Evolutionary conservation across 92 coral and sea anemone species (phyloP).

Genomic region (Paragorgia papillata): DNA sequence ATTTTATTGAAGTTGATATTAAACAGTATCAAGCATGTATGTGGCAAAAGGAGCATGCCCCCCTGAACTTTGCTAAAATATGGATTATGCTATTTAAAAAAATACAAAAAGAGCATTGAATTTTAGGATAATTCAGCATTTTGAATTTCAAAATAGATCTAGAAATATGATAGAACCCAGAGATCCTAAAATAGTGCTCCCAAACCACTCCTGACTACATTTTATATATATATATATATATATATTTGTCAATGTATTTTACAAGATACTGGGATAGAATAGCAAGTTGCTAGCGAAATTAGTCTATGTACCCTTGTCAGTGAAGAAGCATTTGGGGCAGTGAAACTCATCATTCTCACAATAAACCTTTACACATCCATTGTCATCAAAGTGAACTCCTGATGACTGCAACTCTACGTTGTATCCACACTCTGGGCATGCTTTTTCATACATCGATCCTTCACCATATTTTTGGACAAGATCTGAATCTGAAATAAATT

Average conservation of each 20-base stretch:
- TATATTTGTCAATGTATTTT: background rate
- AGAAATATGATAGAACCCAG: background rate
- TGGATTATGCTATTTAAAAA: too few species aligned
- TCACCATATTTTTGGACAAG: constrained; percentile 41
- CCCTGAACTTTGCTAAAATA: too few species aligned
- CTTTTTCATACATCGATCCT: constrained; percentile 30
- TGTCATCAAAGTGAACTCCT: constrained; percentile 25
- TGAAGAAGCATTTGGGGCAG: constrained; percentile 36
- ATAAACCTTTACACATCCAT: constrained; percentile 33
- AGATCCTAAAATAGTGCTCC: background rate
- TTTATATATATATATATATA: background rate
- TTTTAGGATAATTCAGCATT: too few species aligned
- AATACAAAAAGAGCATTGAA: too few species aligned
- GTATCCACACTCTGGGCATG: constrained; percentile 38
- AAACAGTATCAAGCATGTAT: background rate
- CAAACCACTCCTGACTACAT: background rate
- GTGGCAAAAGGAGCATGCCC: too few species aligned
- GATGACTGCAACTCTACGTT: constrained; percentile 27
- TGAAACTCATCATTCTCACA: constrained; percentile 37
- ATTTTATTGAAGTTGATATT: background rate
- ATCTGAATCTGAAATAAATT: background rate
- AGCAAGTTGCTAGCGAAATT: background rate
- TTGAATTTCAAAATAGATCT: background rate
- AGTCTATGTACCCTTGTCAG: background rate
- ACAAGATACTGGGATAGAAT: background rate